Evolutionary conservation across 2,797 vertebrate species (phyloP).

Genomic region (Choloepus didactylus): DNA sequence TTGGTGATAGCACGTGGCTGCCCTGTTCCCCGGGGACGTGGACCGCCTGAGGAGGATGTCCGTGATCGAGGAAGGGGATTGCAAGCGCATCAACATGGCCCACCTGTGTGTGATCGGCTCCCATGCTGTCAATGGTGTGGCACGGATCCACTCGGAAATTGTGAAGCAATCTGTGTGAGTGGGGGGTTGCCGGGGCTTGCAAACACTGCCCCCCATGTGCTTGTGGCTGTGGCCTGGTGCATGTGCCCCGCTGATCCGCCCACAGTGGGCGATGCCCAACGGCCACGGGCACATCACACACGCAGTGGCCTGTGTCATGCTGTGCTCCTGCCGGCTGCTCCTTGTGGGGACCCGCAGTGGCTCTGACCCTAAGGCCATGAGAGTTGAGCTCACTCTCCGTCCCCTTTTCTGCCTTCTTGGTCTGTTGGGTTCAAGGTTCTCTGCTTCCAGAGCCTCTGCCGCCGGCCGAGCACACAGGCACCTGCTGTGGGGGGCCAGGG

Average conservation of each 20-base stretch:
- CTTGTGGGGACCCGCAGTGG: too few relatives aligned
- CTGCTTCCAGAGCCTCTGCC: not conserved
- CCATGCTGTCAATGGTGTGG: constrained; percentile 92
- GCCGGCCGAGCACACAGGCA: accelerated
- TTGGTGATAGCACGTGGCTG: constrained; percentile 87
- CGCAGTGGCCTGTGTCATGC: too few relatives aligned
- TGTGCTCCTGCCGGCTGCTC: too few relatives aligned
- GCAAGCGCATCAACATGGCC: constrained; percentile 94
- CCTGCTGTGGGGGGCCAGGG: too few relatives aligned
- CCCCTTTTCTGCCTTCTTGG: not conserved
- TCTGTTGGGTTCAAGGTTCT: not conserved
- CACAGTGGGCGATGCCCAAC: too few relatives aligned
- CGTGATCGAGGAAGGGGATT: constrained; percentile 92
- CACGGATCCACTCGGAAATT: constrained; percentile 92
- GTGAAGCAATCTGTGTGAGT: constrained; percentile 93
- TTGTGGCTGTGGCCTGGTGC: too few relatives aligned
- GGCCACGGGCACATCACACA: too few relatives aligned
- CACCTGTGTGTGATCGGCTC: constrained; percentile 93
- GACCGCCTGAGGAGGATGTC: constrained; percentile 92
- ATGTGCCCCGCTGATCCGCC: too few relatives aligned
- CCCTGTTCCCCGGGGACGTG: constrained; percentile 90
- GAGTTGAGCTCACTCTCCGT: too few relatives aligned
- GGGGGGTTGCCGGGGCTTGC: too few relatives aligned
- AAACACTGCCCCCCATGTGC: too few relatives aligned
- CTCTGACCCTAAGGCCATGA: too few relatives aligned